Percentiles rank a stretch among this genome's conserved stretches.
These are phyloP conservation scores for Patella vulgata DNA, from an alignment of 1,140 invertebrate genomes.

Conservation along the genomic window DNA sequence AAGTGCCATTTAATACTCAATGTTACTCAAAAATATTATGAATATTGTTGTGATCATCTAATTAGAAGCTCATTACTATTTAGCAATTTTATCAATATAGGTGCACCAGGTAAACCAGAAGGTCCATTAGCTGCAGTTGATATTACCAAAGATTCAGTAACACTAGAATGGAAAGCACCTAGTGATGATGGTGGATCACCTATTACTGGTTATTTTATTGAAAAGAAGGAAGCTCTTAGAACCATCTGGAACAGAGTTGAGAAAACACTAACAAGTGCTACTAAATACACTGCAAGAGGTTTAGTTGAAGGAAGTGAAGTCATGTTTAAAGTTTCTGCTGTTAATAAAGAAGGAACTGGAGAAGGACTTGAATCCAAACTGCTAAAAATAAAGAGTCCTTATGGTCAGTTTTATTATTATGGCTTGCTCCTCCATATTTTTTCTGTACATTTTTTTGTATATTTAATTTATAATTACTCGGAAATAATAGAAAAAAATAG, in stretches of 20 bases:
- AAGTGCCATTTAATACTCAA: neutral
- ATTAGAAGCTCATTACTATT: too few species aligned
- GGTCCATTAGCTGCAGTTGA: conserved; percentile 83
- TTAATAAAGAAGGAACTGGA: conserved; percentile 54
- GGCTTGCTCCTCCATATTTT: neutral
- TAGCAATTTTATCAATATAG: conserved; percentile 69
- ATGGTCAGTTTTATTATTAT: conserved; percentile 41
- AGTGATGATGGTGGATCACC: conserved; percentile 81
- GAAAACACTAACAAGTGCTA: conserved; percentile 37
- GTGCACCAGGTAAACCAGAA: conserved; percentile 86
- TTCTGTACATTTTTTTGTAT: conserved; percentile 1
- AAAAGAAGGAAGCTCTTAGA: conserved; percentile 55
- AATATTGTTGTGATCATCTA: too few species aligned
- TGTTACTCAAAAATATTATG: too few species aligned
- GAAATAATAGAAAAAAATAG: neutral
- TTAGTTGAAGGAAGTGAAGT: conserved; percentile 94
- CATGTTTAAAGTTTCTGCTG: conserved; percentile 74
- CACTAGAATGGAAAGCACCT: conserved; percentile 94
- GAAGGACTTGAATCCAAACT: conserved; percentile 54
- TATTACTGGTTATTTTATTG: conserved; percentile 62
- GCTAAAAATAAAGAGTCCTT: conserved; percentile 57
- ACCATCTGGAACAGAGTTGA: conserved; percentile 47
- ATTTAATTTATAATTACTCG: neutral
- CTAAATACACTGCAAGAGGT: conserved; percentile 83
- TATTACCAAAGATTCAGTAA: conserved; percentile 92